Conservation (phyloP, 1,140 invertebrate species). For the Hirudo medicinalis region DNA sequence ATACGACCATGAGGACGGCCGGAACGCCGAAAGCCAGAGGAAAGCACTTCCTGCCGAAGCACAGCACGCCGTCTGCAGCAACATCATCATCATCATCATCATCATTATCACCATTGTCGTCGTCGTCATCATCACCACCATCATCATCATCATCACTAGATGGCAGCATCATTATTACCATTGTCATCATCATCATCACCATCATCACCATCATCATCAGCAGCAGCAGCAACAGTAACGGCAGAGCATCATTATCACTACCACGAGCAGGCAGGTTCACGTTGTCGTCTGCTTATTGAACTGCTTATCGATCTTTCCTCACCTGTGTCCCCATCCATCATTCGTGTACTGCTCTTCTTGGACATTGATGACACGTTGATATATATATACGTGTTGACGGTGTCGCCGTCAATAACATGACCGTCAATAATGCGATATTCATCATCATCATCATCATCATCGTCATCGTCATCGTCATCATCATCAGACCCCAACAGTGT, state of each 20-base stretch:
- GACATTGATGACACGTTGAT: too few species aligned
- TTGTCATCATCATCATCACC: background rate
- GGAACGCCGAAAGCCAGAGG: slow-evolving; percentile 82
- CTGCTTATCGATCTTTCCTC: too few species aligned
- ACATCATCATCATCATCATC: slow-evolving; percentile 6
- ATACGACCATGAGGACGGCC: slow-evolving; percentile 43
- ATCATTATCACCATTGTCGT: background rate
- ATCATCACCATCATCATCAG: background rate
- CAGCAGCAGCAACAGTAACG: too few species aligned
- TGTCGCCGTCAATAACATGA: background rate
- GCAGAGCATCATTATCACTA: too few species aligned
- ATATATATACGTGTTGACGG: too few species aligned
- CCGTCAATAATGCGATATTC: background rate
- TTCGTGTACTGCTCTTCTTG: background rate
- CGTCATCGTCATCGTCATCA: too few species aligned
- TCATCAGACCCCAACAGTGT: too few species aligned
- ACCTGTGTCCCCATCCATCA: too few species aligned
- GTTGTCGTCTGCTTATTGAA: too few species aligned
- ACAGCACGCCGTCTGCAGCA: slow-evolving; percentile 55
- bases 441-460: too few species aligned
- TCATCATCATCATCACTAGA: background rate
- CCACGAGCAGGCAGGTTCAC: too few species aligned
- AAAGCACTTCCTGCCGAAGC: slow-evolving; percentile 71
- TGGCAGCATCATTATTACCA: background rate
- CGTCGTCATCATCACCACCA: background rate